phyloP scores from a whole-genome alignment of 2,113 vertebrate species.

The Salvelinus sp. region DNA sequence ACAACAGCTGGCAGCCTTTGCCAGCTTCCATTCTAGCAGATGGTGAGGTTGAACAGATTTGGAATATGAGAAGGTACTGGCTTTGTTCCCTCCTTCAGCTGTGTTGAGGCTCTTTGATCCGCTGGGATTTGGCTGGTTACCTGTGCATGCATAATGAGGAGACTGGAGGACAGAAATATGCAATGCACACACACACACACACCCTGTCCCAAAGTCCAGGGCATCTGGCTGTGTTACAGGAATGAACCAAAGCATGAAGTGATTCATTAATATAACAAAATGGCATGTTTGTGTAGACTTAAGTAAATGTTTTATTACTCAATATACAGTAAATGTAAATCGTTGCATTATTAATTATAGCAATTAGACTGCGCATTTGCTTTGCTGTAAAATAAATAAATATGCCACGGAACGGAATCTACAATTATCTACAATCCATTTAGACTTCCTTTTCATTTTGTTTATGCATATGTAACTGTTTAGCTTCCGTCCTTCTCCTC shows the following conservation, averaged over 20 bases:
- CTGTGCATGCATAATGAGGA: constrained; percentile 23
- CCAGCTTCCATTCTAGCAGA: constrained; percentile 5
- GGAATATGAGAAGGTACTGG: background rate
- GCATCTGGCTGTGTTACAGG: no score
- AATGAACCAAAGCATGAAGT: no score
- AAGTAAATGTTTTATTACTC: background rate
- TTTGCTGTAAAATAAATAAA: no score
- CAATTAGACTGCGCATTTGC: no score
- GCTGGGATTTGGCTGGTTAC: constrained; percentile 2
- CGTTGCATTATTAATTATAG: no score
- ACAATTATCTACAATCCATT: no score
- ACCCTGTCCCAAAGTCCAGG: background rate
- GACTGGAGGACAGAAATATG: background rate
- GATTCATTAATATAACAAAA: no score
- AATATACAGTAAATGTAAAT: background rate
- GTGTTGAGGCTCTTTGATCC: constrained; percentile 1
- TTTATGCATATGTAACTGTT: no score
- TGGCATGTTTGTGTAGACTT: background rate
- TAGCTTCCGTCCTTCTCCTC: no score
- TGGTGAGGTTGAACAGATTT: background rate
- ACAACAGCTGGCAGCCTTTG: background rate
- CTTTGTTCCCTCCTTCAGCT: constrained; percentile 14
- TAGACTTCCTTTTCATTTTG: no score
- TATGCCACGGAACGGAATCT: no score
- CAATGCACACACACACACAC: background rate